phyloP scores from a whole-genome alignment of 2,113 vertebrate species.

The Pluvianellus socialis region DNA sequence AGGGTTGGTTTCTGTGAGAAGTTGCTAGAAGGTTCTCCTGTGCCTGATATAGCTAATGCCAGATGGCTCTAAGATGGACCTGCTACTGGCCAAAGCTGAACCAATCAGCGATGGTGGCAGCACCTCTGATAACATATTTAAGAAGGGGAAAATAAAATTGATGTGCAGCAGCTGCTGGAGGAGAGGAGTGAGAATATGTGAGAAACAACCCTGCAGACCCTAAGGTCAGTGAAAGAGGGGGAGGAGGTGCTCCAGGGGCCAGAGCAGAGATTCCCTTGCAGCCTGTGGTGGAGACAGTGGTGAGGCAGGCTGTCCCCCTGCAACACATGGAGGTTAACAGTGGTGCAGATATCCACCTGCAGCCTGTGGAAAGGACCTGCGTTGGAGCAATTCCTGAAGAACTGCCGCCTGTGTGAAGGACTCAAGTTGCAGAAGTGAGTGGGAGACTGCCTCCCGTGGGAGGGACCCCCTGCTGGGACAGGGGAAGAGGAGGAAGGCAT shows the following conservation, averaged over 20 bases:
- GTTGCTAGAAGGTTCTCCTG: neutral
- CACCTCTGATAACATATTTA: neutral
- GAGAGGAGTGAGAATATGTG: neutral
- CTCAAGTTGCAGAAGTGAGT: neutral
- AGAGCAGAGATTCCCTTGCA: neutral
- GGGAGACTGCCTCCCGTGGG: too few species aligned
- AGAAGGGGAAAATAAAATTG: neutral
- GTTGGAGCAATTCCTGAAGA: neutral
- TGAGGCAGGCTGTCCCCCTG: neutral
- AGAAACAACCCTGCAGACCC: neutral
- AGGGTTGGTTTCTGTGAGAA: neutral
- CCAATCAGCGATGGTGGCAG: neutral
- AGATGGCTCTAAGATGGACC: neutral
- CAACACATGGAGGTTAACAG: neutral
- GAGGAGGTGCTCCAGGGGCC: rapidly evolving
- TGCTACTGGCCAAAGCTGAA: neutral
- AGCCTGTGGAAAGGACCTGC: neutral
- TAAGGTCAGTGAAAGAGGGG: neutral
- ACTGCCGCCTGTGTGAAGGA: neutral
- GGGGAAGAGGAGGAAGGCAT: neutral
- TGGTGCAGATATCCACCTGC: neutral
- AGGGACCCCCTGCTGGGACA: neutral
- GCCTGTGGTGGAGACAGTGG: neutral
- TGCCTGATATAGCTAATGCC: neutral
- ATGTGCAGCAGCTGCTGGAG: neutral